Conservation (phyloP, 2,797 vertebrate genomes). For the Poliocrania exsul region DNA sequence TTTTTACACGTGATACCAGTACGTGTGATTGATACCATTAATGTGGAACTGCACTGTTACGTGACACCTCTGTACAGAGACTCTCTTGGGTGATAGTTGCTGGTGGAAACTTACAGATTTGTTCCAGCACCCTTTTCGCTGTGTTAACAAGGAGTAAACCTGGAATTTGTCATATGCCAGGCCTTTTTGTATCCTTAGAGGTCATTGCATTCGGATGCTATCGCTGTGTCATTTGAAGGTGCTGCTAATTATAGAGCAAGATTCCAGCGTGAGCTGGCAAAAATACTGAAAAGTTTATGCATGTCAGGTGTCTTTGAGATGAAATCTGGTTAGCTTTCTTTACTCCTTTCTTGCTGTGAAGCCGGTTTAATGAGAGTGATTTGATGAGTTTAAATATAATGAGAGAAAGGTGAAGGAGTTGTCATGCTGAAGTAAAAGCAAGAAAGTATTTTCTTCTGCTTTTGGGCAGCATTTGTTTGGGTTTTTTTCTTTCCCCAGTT, state of each 20-base stretch:
- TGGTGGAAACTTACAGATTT: accelerated
- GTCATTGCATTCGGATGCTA: neutral
- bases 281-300: neutral
- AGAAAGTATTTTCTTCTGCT: neutral
- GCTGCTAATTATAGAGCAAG: neutral
- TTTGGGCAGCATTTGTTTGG: neutral
- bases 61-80: neutral
- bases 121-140: neutral
- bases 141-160: neutral
- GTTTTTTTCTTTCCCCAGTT: neutral
- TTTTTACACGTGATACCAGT: neutral
- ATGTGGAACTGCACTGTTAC: neutral
- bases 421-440: neutral
- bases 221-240: neutral
- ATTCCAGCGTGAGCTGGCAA: neutral
- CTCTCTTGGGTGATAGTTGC: neutral
- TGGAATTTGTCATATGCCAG: neutral
- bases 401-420: neutral
- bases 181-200: neutral
- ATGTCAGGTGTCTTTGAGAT: neutral
- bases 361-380: neutral
- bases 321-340: neutral
- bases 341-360: neutral
- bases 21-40: neutral
- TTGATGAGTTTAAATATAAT: neutral